These are phyloP conservation scores for Drosophila pseudotakahashii DNA, from an alignment of 2,888 invertebrate species.

Conservation along the genomic window DNA sequence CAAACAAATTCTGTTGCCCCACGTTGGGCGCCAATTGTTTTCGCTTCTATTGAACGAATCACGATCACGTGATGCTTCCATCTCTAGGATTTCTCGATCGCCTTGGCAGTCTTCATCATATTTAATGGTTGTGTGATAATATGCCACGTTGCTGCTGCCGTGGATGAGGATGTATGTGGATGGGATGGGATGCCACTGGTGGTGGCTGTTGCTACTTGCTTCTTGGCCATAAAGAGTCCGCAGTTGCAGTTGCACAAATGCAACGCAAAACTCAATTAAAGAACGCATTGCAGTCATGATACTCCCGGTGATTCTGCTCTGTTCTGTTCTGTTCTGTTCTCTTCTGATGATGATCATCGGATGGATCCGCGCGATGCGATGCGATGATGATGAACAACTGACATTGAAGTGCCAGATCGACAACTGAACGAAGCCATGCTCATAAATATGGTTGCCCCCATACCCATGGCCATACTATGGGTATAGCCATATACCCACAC, in stretches of 20 bases:
- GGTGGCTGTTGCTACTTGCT: slow-evolving; percentile 25
- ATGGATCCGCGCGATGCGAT: slow-evolving; percentile 40
- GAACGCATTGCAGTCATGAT: slow-evolving; percentile 77
- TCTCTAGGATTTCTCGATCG: slow-evolving; percentile 27
- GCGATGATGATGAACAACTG: slow-evolving; percentile 73
- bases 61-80: slow-evolving; percentile 20
- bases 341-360: slow-evolving; percentile 28
- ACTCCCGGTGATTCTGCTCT: slow-evolving; percentile 47
- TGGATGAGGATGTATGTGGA: slow-evolving; percentile 1
- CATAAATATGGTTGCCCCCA: slow-evolving; percentile 53
- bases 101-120: slow-evolving; percentile 77
- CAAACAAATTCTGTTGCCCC: no score
- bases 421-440: slow-evolving; percentile 59
- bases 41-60: background rate
- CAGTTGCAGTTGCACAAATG: slow-evolving; percentile 67
- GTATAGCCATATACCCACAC: slow-evolving; percentile 4
- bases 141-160: slow-evolving; percentile 69
- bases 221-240: slow-evolving; percentile 73
- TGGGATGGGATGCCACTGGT: slow-evolving; percentile 6
- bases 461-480: slow-evolving; percentile 1
- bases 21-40: no score
- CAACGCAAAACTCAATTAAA: slow-evolving; percentile 79
- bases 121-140: slow-evolving; percentile 80
- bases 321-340: slow-evolving; percentile 7
- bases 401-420: slow-evolving; percentile 79